Evolutionary conservation across 1,140 invertebrate species (phyloP), one percentile per base, ranked within the genome.

Genomic region (Atta colombica): DNA sequence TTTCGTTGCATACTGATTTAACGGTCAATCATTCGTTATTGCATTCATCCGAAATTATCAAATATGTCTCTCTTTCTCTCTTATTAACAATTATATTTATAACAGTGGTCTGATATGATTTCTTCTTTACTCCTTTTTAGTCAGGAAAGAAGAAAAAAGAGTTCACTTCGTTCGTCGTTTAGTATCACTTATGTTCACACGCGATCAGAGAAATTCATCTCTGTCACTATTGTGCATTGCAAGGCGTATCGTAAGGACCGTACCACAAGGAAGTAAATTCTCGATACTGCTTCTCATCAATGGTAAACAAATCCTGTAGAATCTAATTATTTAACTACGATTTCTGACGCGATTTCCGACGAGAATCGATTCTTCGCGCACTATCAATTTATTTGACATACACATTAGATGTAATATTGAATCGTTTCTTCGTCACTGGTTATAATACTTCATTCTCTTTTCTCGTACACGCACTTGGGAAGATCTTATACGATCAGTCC

Each of bases 31-130:
- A 88, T 92, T 89, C 90, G 53, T 82, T 91, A 95, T 95, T 95
- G 94, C 94, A 95, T 94, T 91, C 93, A 93, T 91, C 93, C 93
- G 93, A 92, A 93, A 90, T 93, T 93, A 92, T 91, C 92, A 94
- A 93, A 91, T 92, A 90, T 90, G 78, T 93, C 90, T 93, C 87
- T 93, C 10, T 91, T 85, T 93, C 86, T 93, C 85, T 91, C 91
- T 91, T 90, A 91, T 94, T 90, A 93, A 94, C 94, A 95, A 93
- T 94, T 90, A 93, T 90, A 93, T 93, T 93, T 92, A 93, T 94
- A 95, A 95, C 94, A 95, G 91, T 94, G 91, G 92, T 95, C 91
- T 95, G 95, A 95, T 95, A 95, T 95, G 95, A 93, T 93, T 94
- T 91, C 86, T 92, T 91, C 90, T 89, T 72, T 87, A 88, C 68